A percentile compares a stretch with the other conserved stretches of the same genome.
Conservation (phyloP, 2,113 vertebrate species). For the Labrus mixtus region DNA sequence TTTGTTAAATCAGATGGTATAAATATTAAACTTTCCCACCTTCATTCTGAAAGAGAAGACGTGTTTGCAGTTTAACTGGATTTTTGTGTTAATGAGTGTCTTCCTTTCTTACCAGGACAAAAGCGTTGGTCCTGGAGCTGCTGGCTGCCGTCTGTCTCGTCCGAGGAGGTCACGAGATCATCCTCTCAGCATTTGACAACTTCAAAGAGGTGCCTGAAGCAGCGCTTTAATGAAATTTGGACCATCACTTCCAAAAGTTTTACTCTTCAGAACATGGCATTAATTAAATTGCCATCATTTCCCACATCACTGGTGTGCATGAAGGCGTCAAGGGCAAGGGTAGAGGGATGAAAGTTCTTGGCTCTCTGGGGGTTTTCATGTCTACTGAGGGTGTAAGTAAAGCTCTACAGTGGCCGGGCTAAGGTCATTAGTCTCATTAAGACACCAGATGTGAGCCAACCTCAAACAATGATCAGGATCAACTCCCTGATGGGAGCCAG, state of each 20-base stretch:
- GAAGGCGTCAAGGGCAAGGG: slow-evolving; percentile 10
- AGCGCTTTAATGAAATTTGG: slow-evolving; percentile 13
- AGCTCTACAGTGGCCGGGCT: slow-evolving; percentile 46
- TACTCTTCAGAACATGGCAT: not conserved
- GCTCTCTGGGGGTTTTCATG: slow-evolving; percentile 36
- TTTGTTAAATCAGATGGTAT: not conserved
- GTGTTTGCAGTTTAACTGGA: not conserved
- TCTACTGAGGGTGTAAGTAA: slow-evolving; percentile 39
- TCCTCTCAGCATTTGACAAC: slow-evolving; percentile 97
- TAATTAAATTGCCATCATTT: slow-evolving; percentile 14
- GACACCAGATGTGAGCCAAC: slow-evolving; percentile 70
- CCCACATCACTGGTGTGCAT: slow-evolving; percentile 24
- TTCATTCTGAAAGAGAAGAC: not conserved
- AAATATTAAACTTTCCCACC: accelerated
- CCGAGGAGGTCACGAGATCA: slow-evolving; percentile 97
- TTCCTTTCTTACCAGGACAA: slow-evolving; percentile 86
- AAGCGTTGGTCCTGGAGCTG: slow-evolving; percentile 96
- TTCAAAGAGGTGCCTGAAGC: slow-evolving; percentile 93
- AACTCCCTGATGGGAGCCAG: slow-evolving; percentile 58
- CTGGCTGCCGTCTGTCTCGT: slow-evolving; percentile 97
- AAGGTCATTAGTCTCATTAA: slow-evolving; percentile 67
- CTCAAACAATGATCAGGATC: slow-evolving; percentile 75
- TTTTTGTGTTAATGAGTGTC: slow-evolving; percentile 28
- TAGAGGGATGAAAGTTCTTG: slow-evolving; percentile 16
- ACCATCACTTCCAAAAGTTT: not conserved